Evolutionary conservation across 2,797 vertebrate genomes (phyloP).

Genomic region (Babyrousa celebensis): DNA sequence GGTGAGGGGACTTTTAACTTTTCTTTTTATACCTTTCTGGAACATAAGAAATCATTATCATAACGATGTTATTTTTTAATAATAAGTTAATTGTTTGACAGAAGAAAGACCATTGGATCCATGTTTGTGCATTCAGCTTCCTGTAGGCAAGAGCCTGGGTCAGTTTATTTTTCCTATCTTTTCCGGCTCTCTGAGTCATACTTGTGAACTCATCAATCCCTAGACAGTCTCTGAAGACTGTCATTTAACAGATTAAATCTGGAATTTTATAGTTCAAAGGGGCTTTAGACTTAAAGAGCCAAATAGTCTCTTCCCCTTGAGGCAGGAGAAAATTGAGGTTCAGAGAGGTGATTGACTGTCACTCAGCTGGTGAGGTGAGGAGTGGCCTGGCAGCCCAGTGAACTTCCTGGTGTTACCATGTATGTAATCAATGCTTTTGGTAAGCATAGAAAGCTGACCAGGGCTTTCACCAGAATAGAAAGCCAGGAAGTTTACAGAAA

Average conservation of each 20-base stretch:
- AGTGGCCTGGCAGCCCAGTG: not conserved
- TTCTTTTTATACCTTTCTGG: constrained; percentile 43
- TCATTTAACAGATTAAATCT: not conserved
- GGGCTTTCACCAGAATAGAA: not conserved
- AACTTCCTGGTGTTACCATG: not conserved
- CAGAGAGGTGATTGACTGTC: not conserved
- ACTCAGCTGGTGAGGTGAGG: not conserved
- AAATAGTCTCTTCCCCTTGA: not conserved
- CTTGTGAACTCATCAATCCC: not conserved
- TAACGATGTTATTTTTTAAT: not conserved
- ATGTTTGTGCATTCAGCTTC: not conserved
- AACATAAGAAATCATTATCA: constrained; percentile 8
- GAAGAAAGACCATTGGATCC: not conserved
- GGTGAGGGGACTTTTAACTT: not conserved
- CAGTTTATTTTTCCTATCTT: constrained; percentile 2
- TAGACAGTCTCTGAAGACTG: constrained; percentile 11
- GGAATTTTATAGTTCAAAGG: not conserved
- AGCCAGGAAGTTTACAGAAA: not conserved
- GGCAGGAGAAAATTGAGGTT: not conserved
- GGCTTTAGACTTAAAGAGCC: not conserved
- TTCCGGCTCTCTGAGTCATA: not conserved
- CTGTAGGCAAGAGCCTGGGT: not conserved
- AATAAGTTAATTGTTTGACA: constrained; percentile 15
- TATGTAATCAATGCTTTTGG: not conserved
- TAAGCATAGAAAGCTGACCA: not conserved